Percentiles rank a stretch among this genome's conserved stretches.
These are phyloP conservation scores for Ectemnius continuus DNA, from an alignment of 2,888 invertebrate species.

Conservation along the genomic window DNA sequence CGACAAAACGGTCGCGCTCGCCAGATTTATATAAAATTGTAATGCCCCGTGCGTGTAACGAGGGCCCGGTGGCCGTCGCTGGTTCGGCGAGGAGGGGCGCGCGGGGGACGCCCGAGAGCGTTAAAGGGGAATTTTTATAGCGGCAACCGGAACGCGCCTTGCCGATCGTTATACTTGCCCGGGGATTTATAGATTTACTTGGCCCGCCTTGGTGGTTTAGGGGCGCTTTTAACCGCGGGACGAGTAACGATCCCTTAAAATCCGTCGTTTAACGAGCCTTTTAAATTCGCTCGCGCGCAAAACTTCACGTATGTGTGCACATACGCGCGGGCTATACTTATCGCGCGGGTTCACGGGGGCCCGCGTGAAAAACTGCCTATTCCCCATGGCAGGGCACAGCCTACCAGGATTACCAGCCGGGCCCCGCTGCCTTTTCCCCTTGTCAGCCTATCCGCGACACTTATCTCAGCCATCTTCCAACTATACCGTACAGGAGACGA, in stretches of 20 bases:
- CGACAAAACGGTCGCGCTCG: slow-evolving; percentile 54
- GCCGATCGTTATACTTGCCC: slow-evolving; percentile 60
- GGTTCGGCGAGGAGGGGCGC: too few species aligned
- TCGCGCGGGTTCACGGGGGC: slow-evolving; percentile 17
- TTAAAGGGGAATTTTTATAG: slow-evolving; percentile 58
- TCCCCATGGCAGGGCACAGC: not conserved
- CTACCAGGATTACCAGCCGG: slow-evolving; percentile 1
- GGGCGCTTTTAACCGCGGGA: slow-evolving; percentile 50
- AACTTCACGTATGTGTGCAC: not conserved
- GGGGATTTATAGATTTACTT: slow-evolving; percentile 61
- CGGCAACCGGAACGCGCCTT: slow-evolving; percentile 44
- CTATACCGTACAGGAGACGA: not conserved
- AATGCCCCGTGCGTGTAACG: slow-evolving; percentile 57
- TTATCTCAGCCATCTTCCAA: not conserved
- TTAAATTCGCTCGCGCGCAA: slow-evolving; percentile 57
- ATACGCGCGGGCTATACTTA: slow-evolving; percentile 16
- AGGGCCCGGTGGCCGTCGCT: slow-evolving; percentile 9
- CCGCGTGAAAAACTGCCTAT: slow-evolving; percentile 15
- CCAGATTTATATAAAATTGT: slow-evolving; percentile 62
- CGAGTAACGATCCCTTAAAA: slow-evolving; percentile 59
- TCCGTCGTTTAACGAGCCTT: slow-evolving; percentile 61
- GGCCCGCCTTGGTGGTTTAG: slow-evolving; percentile 54
- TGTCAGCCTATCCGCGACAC: not conserved
- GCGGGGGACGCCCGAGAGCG: slow-evolving; percentile 8
- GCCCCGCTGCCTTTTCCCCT: not conserved